Percentiles rank a stretch among this genome's conserved stretches.
Evolutionary conservation across 2,888 invertebrate genomes (phyloP).

Genomic region (Strigamia crassipes): DNA sequence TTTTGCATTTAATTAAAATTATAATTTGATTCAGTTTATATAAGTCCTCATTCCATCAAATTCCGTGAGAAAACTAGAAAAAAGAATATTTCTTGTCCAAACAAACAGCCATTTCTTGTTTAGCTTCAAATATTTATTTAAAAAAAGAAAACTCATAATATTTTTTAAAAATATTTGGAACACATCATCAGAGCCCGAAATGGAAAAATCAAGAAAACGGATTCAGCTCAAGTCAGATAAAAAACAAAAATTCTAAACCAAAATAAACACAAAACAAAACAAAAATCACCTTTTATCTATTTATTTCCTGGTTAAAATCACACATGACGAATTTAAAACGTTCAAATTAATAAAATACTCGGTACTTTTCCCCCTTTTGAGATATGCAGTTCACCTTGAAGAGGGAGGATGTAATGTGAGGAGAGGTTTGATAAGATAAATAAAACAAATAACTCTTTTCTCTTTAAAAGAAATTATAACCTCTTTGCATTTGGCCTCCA

Average conservation of each 20-base stretch:
- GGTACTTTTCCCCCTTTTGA: neutral
- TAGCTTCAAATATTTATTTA: conserved; percentile 23
- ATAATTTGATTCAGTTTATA: neutral
- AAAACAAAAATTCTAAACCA: neutral
- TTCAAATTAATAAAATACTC: neutral
- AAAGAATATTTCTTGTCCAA: neutral
- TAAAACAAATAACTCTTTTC: neutral
- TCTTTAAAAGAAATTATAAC: neutral
- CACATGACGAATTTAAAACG: neutral
- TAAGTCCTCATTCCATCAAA: neutral
- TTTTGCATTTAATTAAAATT: neutral
- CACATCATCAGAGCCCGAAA: conserved; percentile 1
- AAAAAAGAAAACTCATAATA: neutral
- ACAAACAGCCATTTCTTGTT: neutral
- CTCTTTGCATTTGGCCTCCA: neutral
- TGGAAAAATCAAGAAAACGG: neutral
- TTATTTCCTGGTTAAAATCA: neutral
- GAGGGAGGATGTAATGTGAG: neutral
- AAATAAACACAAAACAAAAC: neutral
- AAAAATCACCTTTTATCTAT: neutral
- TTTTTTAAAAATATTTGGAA: conserved; percentile 10
- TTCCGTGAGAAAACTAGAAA: conserved; percentile 7
- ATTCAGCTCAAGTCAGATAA: neutral
- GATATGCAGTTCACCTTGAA: neutral
- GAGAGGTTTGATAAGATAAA: neutral